phyloP scores from a whole-genome alignment of 2,888 invertebrate genomes.

The Eupithecia vulgata region DNA sequence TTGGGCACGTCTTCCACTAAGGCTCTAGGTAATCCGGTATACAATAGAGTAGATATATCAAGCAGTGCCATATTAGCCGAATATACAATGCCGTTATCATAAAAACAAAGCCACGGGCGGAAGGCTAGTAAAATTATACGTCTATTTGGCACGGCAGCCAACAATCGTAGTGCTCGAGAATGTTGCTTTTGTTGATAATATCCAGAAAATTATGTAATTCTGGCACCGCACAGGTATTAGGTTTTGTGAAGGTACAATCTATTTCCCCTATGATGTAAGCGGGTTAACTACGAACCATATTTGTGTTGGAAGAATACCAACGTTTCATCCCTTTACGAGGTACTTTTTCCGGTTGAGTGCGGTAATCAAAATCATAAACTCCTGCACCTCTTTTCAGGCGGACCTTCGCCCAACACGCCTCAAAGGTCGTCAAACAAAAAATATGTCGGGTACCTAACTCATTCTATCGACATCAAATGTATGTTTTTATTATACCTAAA shows the following conservation, averaged over 20 bases:
- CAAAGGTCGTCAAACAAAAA: too few relatives aligned
- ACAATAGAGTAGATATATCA: not conserved
- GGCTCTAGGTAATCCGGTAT: not conserved
- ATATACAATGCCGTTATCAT: constrained; percentile 4
- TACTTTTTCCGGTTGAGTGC: too few relatives aligned
- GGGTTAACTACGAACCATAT: too few relatives aligned
- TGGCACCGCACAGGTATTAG: constrained; percentile 18
- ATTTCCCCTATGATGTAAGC: too few relatives aligned
- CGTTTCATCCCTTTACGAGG: too few relatives aligned
- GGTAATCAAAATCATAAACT: too few relatives aligned
- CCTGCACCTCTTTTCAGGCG: too few relatives aligned
- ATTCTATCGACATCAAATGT: too few relatives aligned
- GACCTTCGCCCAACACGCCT: too few relatives aligned
- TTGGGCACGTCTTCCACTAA: not conserved
- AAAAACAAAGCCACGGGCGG: constrained; percentile 3
- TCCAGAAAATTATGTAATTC: constrained; percentile 33
- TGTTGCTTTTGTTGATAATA: constrained; percentile 41
- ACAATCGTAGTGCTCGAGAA: constrained; percentile 41
- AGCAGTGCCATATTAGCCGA: not conserved
- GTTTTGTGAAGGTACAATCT: too few relatives aligned
- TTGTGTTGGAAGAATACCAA: too few relatives aligned
- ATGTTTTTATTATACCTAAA: not conserved
- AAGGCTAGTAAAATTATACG: constrained; percentile 41
- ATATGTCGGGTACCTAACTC: too few relatives aligned
- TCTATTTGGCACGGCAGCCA: constrained; percentile 41